A percentile compares a stretch with the other conserved stretches of the same genome.
Evolutionary conservation across 2,113 vertebrate species (phyloP).

Genomic region (Crotalus helleri): DNA sequence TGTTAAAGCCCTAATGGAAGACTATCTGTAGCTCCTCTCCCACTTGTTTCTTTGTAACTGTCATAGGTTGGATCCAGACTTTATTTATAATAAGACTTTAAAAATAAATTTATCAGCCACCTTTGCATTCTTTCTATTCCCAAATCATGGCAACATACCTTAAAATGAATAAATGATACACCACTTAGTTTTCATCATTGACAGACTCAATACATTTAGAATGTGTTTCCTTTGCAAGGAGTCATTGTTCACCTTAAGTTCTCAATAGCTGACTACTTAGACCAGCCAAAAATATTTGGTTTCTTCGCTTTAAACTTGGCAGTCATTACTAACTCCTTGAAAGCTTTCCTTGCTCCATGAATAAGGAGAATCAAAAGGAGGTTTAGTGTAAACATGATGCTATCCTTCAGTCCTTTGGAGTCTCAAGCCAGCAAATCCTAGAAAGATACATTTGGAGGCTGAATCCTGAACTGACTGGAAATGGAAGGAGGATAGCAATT

Average conservation of each 20-base stretch:
- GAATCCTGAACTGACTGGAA: background rate
- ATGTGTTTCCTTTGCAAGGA: background rate
- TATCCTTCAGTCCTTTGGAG: background rate
- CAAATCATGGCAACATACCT: background rate
- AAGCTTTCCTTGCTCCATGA: background rate
- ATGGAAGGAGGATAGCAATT: background rate
- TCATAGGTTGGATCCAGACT: background rate
- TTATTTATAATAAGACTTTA: background rate
- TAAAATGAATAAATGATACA: background rate
- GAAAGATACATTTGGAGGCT: background rate
- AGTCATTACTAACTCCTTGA: background rate
- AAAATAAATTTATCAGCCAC: background rate
- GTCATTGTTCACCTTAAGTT: background rate
- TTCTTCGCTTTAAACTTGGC: background rate
- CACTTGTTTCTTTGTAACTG: background rate
- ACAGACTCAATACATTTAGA: background rate
- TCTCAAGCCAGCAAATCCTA: background rate
- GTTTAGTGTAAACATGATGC: background rate
- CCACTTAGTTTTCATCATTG: background rate
- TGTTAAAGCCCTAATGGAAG: background rate
- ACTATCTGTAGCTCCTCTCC: background rate
- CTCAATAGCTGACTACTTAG: background rate
- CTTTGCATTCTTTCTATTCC: background rate
- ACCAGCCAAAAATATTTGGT: background rate
- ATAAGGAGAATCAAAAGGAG: background rate